Evolutionary conservation across 2,797 vertebrate genomes (phyloP).

Genomic region (Tiaroga cobitis): DNA sequence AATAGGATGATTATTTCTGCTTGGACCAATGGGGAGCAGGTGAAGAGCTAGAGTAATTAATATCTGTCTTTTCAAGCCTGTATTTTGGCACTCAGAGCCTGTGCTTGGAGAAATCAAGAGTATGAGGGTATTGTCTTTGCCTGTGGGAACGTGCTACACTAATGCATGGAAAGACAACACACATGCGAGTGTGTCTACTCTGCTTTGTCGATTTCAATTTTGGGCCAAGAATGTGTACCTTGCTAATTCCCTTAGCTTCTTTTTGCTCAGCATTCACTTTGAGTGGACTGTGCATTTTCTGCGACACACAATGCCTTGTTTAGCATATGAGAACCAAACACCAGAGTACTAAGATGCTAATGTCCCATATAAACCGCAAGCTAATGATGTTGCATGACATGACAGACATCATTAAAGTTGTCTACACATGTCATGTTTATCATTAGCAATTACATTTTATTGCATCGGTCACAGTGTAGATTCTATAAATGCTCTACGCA

Average conservation of each 20-base stretch:
- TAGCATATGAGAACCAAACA: background rate
- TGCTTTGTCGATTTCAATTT: constrained; percentile 39
- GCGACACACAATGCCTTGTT: background rate
- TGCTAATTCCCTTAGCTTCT: background rate
- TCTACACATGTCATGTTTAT: background rate
- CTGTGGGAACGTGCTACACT: background rate
- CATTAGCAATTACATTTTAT: background rate
- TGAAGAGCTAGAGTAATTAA: constrained; percentile 75
- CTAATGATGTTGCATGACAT: background rate
- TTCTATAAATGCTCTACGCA: background rate
- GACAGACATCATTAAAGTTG: background rate
- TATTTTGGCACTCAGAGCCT: constrained; percentile 57
- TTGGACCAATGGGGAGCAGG: constrained; percentile 68
- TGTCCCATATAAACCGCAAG: background rate
- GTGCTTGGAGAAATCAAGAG: constrained; percentile 16
- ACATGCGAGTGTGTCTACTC: background rate
- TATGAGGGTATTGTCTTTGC: constrained; percentile 9
- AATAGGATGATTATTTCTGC: constrained; percentile 76
- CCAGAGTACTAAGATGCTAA: background rate
- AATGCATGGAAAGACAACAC: background rate
- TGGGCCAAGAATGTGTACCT: constrained; percentile 1
- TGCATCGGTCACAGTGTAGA: background rate
- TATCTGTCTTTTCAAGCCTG: constrained; percentile 67
- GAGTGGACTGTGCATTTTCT: constrained; percentile 12
- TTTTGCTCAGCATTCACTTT: constrained; percentile 16